Conservation (phyloP, 2,113 vertebrate genomes). For the Psittacula cyanocephala region DNA sequence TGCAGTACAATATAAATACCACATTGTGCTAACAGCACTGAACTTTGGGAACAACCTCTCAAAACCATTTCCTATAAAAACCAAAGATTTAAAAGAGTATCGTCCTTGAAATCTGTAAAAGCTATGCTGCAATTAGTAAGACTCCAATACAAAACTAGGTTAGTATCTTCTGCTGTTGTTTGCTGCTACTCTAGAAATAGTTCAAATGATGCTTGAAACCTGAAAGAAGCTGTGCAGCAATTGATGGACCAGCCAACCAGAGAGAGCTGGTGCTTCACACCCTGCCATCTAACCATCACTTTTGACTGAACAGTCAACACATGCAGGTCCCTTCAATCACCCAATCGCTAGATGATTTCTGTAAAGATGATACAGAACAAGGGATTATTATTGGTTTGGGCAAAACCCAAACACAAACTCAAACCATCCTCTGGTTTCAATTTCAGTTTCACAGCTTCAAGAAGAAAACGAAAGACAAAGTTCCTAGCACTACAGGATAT, state of each 20-base stretch:
- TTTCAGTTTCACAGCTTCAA: background rate
- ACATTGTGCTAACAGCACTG: background rate
- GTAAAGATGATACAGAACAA: background rate
- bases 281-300: background rate
- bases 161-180: background rate
- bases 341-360: background rate
- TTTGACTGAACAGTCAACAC: background rate
- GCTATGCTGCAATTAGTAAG: background rate
- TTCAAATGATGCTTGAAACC: background rate
- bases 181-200: background rate
- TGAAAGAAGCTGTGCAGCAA: background rate
- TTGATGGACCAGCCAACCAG: rapidly evolving
- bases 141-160: background rate
- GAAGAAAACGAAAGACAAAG: background rate
- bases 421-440: background rate
- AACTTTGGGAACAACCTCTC: background rate
- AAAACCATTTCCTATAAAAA: background rate
- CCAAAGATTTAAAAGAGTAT: background rate
- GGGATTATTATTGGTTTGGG: background rate
- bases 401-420: background rate
- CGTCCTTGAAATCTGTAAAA: background rate
- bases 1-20: background rate
- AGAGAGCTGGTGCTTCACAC: background rate
- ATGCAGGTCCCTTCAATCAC: background rate
- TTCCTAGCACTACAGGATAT: background rate